A percentile compares a stretch with the other conserved stretches of the same genome.
Evolutionary conservation across 2,888 invertebrate genomes (phyloP).

Genomic region (Meloe dianella): DNA sequence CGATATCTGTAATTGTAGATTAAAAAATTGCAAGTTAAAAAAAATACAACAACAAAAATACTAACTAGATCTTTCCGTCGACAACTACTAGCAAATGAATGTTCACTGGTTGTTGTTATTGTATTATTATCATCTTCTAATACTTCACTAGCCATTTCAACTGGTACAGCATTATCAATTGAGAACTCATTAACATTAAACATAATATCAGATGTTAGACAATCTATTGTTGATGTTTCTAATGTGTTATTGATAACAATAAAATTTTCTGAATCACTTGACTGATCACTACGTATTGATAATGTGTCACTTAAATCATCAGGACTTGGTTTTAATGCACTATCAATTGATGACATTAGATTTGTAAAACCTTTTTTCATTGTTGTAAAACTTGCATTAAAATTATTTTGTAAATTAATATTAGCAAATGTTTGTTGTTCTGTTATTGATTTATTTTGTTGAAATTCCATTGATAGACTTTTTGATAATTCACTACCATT

Average conservation of each 20-base stretch:
- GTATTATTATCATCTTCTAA: conserved; percentile 74
- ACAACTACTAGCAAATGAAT: conserved; percentile 80
- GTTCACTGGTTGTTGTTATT: conserved; percentile 82
- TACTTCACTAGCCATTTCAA: conserved; percentile 86
- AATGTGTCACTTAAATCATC: conserved; percentile 79
- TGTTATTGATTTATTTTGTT: conserved; percentile 30
- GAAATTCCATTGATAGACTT: conserved; percentile 41
- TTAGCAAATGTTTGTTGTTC: conserved; percentile 31
- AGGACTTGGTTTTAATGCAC: conserved; percentile 74
- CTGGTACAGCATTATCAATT: conserved; percentile 55
- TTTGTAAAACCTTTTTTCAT: conserved; percentile 85
- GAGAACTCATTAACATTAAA: conserved; percentile 62
- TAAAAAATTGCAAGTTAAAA: conserved; percentile 29
- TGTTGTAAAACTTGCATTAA: conserved; percentile 68
- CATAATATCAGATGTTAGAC: conserved; percentile 73
- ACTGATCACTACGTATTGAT: conserved; percentile 80
- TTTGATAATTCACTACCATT: conserved; percentile 40
- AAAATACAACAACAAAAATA: conserved; percentile 27
- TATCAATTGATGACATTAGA: conserved; percentile 84
- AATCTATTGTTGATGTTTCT: conserved; percentile 60
- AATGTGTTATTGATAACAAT: conserved; percentile 70
- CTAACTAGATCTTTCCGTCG: conserved; percentile 78
- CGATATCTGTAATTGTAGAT: too few relatives aligned
- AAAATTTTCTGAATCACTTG: conserved; percentile 87
- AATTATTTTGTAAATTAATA: conserved; percentile 56